A percentile compares a stretch with the other conserved stretches of the same genome.
phyloP scores from a whole-genome alignment of 2,113 vertebrate species.

The Megaceryle torquata region DNA sequence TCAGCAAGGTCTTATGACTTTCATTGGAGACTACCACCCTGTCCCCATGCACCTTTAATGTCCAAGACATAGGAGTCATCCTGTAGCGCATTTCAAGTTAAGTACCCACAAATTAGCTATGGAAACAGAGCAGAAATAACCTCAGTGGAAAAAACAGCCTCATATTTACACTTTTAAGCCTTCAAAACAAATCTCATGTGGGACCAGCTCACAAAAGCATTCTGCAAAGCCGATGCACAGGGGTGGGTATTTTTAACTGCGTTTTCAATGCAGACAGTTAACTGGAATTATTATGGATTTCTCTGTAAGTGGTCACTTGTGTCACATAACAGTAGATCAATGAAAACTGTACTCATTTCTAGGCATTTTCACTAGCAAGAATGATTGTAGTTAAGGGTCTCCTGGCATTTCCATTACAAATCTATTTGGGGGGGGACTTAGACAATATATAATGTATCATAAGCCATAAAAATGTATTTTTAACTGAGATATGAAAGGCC shows the following conservation, averaged over 20 bases:
- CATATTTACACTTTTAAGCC: neutral
- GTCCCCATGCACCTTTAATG: neutral
- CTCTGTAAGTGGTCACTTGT: constrained; percentile 6
- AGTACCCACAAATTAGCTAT: neutral
- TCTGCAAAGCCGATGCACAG: neutral
- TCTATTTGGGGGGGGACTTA: neutral
- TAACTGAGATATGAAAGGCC: neutral
- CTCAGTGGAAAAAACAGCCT: neutral
- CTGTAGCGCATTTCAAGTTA: neutral
- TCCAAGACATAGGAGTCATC: neutral
- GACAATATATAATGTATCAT: neutral
- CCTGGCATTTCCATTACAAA: neutral
- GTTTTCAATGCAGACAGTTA: neutral
- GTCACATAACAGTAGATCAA: constrained; percentile 6
- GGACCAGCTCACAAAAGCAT: neutral
- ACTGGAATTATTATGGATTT: neutral
- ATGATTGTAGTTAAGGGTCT: neutral
- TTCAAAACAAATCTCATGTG: neutral
- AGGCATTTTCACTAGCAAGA: constrained; percentile 24
- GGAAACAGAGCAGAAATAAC: neutral
- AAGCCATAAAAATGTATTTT: neutral
- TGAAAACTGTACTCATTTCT: constrained; percentile 30
- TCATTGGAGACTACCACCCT: neutral
- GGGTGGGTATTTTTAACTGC: neutral
- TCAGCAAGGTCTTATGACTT: neutral